Evolutionary conservation across 2,113 vertebrate genomes (phyloP), one percentile per base, ranked within the genome.

Genomic region (Nibea coibor): DNA sequence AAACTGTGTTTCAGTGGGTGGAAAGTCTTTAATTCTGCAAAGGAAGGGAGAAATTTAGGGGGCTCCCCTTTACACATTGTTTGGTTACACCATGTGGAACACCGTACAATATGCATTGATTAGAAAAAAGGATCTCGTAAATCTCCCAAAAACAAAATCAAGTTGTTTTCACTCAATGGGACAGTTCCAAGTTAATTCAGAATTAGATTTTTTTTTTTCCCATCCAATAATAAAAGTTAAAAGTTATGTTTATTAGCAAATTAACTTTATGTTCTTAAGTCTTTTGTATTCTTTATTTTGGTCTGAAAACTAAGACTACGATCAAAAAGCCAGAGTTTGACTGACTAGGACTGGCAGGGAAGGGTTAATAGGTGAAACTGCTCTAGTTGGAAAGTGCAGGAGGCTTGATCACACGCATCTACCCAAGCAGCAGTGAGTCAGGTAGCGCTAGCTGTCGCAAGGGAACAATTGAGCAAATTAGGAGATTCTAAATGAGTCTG

Each of bases 41-140:
- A 88, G 83, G 75, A 77, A 86, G 94, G 93, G 92, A 91, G 78
- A 93, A 89, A 85, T 48, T n/a, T 72, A 84, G 94, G 94, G 93
- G 91, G 61, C 71, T 89, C 88, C 95, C 95, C 91, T 82, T 20
- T 48, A 54, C 12, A 69, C 65, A 50, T 42, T 71, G 50, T 80
- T 65, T 67, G 61, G 48, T 91, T 84, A 82, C 39, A 59, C 45
- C 54, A 17, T 50, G 58, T 65, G 43, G 28, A 86, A 73, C 35
- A 61, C 51, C 63, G 28, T 56, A 65, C 48, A 61, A 15, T 42
- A 48, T 20, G 24, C 47, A 63, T 5, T 26, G 0, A 68, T 28
- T 53, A 67, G 59, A 65, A 65, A 82, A 67, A 82, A 72, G 14
- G 10, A 35, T 26, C 24, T 26, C 53, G 45, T 42, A 68, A 57